Evolutionary conservation across 2,113 vertebrate genomes (phyloP).

Genomic region (Salvelinus namaycush): DNA sequence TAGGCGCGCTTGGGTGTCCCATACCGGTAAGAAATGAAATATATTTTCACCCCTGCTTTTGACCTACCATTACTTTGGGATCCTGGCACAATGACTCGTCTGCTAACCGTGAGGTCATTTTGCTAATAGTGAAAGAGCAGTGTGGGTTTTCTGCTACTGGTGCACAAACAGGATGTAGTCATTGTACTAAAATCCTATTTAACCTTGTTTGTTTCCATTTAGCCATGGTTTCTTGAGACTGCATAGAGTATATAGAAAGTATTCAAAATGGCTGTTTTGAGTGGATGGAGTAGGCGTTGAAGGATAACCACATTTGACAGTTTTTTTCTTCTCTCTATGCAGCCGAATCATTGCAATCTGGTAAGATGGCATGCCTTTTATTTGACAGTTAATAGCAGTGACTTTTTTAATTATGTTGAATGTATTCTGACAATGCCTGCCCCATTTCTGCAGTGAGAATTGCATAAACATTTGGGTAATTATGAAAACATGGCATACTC

Average conservation of each 20-base stretch:
- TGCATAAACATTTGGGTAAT: neutral
- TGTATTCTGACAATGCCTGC: neutral
- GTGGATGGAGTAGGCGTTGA: neutral
- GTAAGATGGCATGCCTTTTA: conserved; percentile 19
- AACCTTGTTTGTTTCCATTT: neutral
- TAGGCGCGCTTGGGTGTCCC: no score
- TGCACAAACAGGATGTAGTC: neutral
- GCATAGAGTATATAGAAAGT: neutral
- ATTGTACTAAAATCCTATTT: neutral
- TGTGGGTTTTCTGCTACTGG: no score
- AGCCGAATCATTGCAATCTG: conserved; percentile 31
- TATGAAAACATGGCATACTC: neutral
- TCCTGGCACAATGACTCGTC: neutral
- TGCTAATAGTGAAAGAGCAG: neutral
- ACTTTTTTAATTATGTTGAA: neutral
- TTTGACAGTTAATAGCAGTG: neutral
- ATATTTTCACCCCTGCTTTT: neutral
- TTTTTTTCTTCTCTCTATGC: conserved; percentile 19
- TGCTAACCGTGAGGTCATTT: neutral
- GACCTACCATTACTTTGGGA: neutral
- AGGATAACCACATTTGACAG: neutral
- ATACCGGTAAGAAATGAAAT: no score
- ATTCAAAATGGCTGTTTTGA: neutral
- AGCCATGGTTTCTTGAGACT: neutral
- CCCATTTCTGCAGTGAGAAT: neutral